A percentile compares a stretch with the other conserved stretches of the same genome.
phyloP scores from a whole-genome alignment of 2,797 vertebrate species.

The Merluccius polli region DNA sequence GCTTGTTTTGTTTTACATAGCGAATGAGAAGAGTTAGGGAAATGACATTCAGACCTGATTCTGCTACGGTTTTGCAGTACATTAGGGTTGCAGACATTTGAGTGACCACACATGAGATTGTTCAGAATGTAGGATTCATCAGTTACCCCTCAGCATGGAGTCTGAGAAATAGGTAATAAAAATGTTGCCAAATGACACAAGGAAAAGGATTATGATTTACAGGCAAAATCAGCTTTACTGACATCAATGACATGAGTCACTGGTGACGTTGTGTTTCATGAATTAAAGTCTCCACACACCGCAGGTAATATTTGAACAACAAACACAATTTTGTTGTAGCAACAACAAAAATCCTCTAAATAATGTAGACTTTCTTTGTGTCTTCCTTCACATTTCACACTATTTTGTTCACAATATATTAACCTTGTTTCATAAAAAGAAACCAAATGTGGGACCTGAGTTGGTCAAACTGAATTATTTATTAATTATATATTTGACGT shows the following conservation, averaged over 20 bases:
- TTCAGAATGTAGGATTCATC: conserved; percentile 3
- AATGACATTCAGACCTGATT: neutral
- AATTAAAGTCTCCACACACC: too few species aligned
- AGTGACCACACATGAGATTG: neutral
- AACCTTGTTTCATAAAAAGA: conserved; percentile 19
- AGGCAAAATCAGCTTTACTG: neutral
- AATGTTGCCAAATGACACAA: neutral
- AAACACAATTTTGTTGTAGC: neutral
- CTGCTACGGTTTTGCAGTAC: neutral
- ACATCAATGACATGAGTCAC: neutral
- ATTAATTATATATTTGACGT: neutral
- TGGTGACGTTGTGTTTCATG: too few species aligned
- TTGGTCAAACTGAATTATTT: neutral
- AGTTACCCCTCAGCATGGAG: neutral
- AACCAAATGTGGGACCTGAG: conserved; percentile 11
- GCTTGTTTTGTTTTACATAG: conserved; percentile 51
- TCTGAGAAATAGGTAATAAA: neutral
- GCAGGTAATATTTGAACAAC: too few species aligned
- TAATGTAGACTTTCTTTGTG: conserved; percentile 55
- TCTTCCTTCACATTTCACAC: conserved; percentile 44
- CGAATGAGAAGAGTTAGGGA: conserved; percentile 39
- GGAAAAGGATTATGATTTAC: conserved; percentile 15
- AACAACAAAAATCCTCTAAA: conserved; percentile 50
- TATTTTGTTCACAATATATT: conserved; percentile 33
- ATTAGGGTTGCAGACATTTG: neutral